A percentile compares a stretch with the other conserved stretches of the same genome.
phyloP scores from a whole-genome alignment of 64 coral and sea anemone genomes.

The Hydrozoanthus tunicans region DNA sequence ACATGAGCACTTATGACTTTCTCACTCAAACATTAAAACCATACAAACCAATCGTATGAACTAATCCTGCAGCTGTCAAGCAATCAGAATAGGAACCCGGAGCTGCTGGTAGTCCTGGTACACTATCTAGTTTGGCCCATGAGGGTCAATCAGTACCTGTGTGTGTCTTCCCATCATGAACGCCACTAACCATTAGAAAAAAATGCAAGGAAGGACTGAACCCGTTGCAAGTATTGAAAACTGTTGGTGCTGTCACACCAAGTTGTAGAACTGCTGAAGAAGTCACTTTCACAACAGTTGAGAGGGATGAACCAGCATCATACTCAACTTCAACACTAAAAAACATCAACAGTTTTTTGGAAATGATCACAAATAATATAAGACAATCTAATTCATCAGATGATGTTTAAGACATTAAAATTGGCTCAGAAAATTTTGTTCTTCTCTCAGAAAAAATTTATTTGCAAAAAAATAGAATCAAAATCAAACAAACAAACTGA shows the following conservation, averaged over 20 bases:
- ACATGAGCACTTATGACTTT: background rate
- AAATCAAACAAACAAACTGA: background rate
- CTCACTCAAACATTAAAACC: background rate
- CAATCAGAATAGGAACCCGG: background rate
- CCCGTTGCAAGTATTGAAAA: background rate
- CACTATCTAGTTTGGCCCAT: background rate
- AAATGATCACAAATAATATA: too few species aligned
- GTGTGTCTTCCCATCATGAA: background rate
- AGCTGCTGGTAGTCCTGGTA: background rate
- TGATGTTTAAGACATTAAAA: constrained; percentile 1
- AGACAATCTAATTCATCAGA: too few species aligned
- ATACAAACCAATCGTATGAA: background rate
- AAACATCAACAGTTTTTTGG: too few species aligned
- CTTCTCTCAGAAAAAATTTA: background rate
- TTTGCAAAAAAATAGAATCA: background rate
- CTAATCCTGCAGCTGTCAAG: background rate
- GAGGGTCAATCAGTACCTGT: background rate
- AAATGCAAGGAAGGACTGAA: background rate
- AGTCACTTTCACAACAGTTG: background rate
- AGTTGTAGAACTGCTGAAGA: background rate
- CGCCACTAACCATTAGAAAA: background rate
- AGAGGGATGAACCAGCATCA: background rate
- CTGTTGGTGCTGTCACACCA: constrained; percentile 15
- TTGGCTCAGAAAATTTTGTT: background rate
- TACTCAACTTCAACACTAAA: background rate